Base-by-base conservation (phyloP, 2,888 invertebrate species). In the Acanthosepion pharaonis region DNA sequence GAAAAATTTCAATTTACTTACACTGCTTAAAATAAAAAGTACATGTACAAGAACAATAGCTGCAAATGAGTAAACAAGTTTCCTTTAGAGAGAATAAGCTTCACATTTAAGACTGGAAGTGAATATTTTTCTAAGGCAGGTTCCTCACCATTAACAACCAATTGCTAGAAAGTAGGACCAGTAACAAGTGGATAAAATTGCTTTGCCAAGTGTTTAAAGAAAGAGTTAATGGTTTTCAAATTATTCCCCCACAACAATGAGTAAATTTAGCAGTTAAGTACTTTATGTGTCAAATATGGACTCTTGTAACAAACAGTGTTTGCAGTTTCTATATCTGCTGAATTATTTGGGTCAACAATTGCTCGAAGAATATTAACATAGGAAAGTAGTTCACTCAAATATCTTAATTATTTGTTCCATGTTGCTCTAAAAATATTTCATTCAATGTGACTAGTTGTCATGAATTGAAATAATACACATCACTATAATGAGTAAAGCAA, bases 301-400 rank as follows among this genome's bases (percentile, higher is more conserved):
- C n/a, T n/a, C 15, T 78, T 78, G 78, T 78, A 78, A 78, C 78
- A 78, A 78, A 64, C 25, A 64, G 64, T 33, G n/a, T 78, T 33
- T n/a, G n/a, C 15, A 33, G 78, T 9, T 78, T 78, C 20, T 55
- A 59, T 59, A 59, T 78, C 78, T n/a, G 78, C 9, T 15, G n/a
- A 78, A 78, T 78, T 78, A 78, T 78, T 78, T 78, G 78, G 78
- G 78, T 78, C 78, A 78, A 78, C 78, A 33, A 78, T 78, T n/a
- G 78, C 78, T 78, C 8, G 15, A 78, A 18, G 78, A 78, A 78
- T 78, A 78, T 59, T 23, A 59, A 25, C 59, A 23, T 23, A 59
- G 59, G n/a, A 78, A 78, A 78, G 78, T 78, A n/a, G 78, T n/a
- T 78, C n/a, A 33, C 64, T 8, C 64, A 64, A 64, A 25, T 64